Base-by-base conservation (phyloP, 1,140 invertebrate genomes). In the Arctopsyche grandis region DNA sequence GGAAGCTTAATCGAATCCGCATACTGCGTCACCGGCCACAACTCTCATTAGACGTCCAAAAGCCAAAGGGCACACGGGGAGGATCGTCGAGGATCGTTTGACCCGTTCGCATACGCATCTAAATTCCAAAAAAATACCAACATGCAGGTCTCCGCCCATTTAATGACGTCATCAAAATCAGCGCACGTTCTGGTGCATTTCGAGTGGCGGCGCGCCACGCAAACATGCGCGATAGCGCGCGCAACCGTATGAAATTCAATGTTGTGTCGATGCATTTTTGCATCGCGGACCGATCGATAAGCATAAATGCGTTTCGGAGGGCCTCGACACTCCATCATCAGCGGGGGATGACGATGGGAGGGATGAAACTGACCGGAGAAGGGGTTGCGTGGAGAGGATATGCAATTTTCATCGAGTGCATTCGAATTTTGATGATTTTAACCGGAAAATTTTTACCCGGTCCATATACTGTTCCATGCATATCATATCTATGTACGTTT, bases 241-340 rank as follows among this genome's bases (percentile, higher is more conserved):
- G 29, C 29, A 38, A 38, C 29, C 29, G 29, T 38, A 38, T 38
- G 29, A 38, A 38, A 38, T 38, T 52, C 48, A 52, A 14, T 52
- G 48, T 12, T 12, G 48, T 52, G 48, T 52, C 69, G 56, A 46
- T 63, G 58, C 56, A 76, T 76, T 76, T 76, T 76, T 76, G 74
- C 74, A 76, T 26, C 22, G 48, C 16, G 58, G 7, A 10, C 14
- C 38, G 74, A 76, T 76, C 74, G 74, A 76, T 76, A 48, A 56
- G 26, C 22, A 76, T 58, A 76, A 76, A 76, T 76, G 74, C 74
- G 26, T 76, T 76, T 63, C 56, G 16, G 19, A 19, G 7, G 22
- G 24, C 29, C 22, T 22, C 1, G 22, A 9, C 22, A 56, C 44
- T 74, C 43, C 22, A 56, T 74, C 71, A 74, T 56, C 63, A 52